Percentiles rank a stretch among this genome's conserved stretches.
These are phyloP conservation scores for Percopsis transmontana DNA, from an alignment of 2,113 vertebrate genomes.

Conservation along the genomic window DNA sequence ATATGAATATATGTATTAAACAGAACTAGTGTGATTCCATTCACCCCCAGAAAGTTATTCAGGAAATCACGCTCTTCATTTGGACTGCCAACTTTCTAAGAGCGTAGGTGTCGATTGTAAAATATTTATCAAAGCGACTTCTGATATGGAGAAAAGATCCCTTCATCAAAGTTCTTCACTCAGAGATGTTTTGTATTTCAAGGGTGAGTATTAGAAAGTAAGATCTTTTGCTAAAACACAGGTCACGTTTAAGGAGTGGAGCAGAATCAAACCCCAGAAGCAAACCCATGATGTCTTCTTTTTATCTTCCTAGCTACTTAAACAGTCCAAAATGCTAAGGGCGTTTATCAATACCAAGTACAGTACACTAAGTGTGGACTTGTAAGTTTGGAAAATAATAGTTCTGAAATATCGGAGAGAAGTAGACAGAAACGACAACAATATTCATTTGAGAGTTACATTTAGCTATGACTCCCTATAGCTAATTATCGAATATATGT, in stretches of 20 bases:
- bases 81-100: background rate
- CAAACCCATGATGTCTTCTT: background rate
- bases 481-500: background rate
- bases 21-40: constrained; percentile 12
- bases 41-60: constrained; percentile 29
- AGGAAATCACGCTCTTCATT: constrained; percentile 3
- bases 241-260: background rate
- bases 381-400: too few species aligned
- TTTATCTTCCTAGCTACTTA: background rate
- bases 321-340: too few species aligned
- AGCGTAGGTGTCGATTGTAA: background rate
- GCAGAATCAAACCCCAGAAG: background rate
- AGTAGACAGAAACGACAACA: too few species aligned
- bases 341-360: too few species aligned
- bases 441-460: too few species aligned
- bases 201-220: background rate
- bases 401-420: too few species aligned
- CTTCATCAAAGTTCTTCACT: constrained; percentile 5
- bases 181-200: background rate
- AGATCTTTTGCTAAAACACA: background rate
- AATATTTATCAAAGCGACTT: constrained; percentile 1
- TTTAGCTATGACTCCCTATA: too few species aligned
- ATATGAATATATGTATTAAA: too few species aligned
- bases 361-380: too few species aligned
- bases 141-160: background rate